Conservation (phyloP, 1,140 invertebrate genomes). For the Nasonia vitripennis region DNA sequence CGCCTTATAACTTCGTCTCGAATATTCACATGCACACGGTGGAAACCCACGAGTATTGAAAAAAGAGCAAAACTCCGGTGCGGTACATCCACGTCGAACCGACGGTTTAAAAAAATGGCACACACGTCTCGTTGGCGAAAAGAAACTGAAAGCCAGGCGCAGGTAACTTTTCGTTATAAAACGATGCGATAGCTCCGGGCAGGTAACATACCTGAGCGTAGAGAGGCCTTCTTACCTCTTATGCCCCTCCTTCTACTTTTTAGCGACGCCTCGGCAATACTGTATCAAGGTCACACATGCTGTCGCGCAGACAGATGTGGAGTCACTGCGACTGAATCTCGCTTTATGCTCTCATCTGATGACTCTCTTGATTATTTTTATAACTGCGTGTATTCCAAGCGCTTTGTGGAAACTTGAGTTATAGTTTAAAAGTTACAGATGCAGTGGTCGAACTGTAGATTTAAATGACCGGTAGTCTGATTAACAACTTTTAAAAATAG, state of each 20-base stretch:
- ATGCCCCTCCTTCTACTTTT: slow-evolving; percentile 12
- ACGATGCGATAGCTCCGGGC: background rate
- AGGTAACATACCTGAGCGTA: slow-evolving; percentile 30
- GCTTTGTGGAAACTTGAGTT: too few relatives aligned
- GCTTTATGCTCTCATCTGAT: too few relatives aligned
- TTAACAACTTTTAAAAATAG: background rate
- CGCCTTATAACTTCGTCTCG: background rate
- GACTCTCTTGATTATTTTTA: too few relatives aligned
- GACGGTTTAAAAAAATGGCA: background rate
- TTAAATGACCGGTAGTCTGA: background rate
- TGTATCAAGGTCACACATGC: slow-evolving; percentile 23
- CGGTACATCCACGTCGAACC: background rate
- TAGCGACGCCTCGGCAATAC: slow-evolving; percentile 16
- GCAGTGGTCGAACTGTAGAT: too few relatives aligned
- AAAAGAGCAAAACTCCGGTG: background rate
- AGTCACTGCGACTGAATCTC: too few relatives aligned
- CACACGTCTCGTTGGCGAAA: slow-evolving; percentile 5
- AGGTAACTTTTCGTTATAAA: slow-evolving; percentile 31
- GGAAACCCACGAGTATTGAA: background rate
- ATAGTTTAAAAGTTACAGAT: too few relatives aligned
- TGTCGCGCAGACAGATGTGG: too few relatives aligned
- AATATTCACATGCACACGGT: background rate
- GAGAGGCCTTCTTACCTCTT: slow-evolving; percentile 27
- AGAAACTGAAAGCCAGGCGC: slow-evolving; percentile 50
- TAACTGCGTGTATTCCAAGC: too few relatives aligned